These are phyloP conservation scores for Nymphalis c-album DNA, from an alignment of 2,888 invertebrate species.

Conservation along the genomic window DNA sequence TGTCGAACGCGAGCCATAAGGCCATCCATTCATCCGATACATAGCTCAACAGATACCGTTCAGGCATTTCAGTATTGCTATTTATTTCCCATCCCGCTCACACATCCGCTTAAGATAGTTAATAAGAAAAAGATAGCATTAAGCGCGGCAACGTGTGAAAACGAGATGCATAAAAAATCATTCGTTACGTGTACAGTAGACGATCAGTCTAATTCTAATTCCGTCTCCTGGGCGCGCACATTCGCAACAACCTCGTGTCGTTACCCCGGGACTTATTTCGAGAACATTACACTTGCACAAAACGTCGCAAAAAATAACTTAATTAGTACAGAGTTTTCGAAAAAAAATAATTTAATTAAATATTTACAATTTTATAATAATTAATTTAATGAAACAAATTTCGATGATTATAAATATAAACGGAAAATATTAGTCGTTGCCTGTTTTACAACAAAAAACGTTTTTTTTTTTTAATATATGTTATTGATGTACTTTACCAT, in stretches of 20 bases:
- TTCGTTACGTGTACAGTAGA: slow-evolving; percentile 11
- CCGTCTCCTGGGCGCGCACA: slow-evolving; percentile 18
- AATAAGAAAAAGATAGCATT: not conserved
- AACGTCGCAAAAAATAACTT: slow-evolving; percentile 25
- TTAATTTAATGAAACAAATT: too few relatives aligned
- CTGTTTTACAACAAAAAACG: too few relatives aligned
- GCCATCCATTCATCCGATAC: slow-evolving; percentile 9
- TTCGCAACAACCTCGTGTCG: slow-evolving; percentile 24
- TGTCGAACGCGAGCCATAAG: slow-evolving; percentile 12
- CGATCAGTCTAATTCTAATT: slow-evolving; percentile 32
- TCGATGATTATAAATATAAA: too few relatives aligned
- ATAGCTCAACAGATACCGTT: not conserved
- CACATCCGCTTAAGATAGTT: not conserved
- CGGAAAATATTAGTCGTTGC: too few relatives aligned
- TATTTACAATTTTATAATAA: too few relatives aligned
- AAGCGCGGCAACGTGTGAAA: not conserved
- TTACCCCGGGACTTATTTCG: slow-evolving; percentile 31
- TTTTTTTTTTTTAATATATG: too few relatives aligned
- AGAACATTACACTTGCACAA: slow-evolving; percentile 24
- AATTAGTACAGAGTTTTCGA: not conserved
- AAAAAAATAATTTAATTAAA: too few relatives aligned
- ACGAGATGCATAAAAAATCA: slow-evolving; percentile 11
- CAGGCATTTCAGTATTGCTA: not conserved
- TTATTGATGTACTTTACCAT: too few relatives aligned
- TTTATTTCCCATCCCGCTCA: not conserved